Evolutionary conservation across 2,888 invertebrate species (phyloP), one percentile per base, ranked within the genome.

Genomic region (Lymantria monacha): DNA sequence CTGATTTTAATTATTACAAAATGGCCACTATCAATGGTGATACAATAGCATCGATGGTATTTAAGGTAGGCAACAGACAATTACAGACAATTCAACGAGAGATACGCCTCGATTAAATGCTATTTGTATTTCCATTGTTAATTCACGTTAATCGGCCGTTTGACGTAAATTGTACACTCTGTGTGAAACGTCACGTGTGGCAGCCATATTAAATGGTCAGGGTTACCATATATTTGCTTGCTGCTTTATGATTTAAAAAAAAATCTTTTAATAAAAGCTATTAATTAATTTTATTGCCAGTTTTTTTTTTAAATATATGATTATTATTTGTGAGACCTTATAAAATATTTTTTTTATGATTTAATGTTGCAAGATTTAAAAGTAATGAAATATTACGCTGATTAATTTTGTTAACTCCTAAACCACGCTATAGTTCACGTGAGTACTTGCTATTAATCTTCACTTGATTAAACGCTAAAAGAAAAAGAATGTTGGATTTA

Each of bases 121-220:
- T 51, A 59, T 63, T 61, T 58, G 51, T 57, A 56, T 52, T 45
- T 61, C 49, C 61, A 63, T 65, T 61, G 53, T 63, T 63, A 62
- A 69, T 66, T 57, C 55, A 52, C 46, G 55, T 42, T 54, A 61
- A 62, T 60, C 58, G 57, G 41, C 37, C 48, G 45, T 7, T 49
- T 43, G 55, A 51, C 49, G 56, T 58, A 66, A 69, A 64, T 69
- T 64, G 63, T 52, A 48, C 53, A 46, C 49, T 45, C 41, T 55
- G 51, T 70, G 70, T 57, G 70, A 70, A 70, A 51, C 44, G 45
- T 50, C 69, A 64, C 51, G 57, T 64, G 66, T 51, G 55, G 44
- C 51, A 46, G 15, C 48, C 50, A 52, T 51, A 30, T 1, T 30
- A 1, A 9, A n/a, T 12, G 9, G 22, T 9, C 42, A 53, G 48